phyloP scores from a whole-genome alignment of 2,113 vertebrate genomes.

The Mugil cephalus region DNA sequence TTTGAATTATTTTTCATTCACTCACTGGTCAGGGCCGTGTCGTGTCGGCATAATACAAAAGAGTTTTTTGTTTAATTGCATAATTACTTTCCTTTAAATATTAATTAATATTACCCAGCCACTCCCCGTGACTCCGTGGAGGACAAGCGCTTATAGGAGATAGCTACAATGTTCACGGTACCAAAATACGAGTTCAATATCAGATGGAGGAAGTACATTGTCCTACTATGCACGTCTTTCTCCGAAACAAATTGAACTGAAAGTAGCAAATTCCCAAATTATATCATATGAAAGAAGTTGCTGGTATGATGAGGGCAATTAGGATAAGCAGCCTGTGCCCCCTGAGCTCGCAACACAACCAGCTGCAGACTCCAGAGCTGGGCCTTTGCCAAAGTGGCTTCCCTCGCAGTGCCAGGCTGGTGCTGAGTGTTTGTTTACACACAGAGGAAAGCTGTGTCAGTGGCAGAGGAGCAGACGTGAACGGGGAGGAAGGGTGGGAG shows the following conservation, averaged over 20 bases:
- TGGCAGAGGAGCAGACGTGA: constrained; percentile 60
- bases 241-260: constrained; percentile 33
- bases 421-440: constrained; percentile 80
- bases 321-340: constrained; percentile 53
- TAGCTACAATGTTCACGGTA: neutral
- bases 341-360: constrained; percentile 48
- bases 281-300: constrained; percentile 49
- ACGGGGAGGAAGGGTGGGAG: constrained; percentile 56
- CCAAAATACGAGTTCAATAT: constrained; percentile 22
- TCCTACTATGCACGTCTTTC: constrained; percentile 3
- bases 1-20: constrained; percentile 44
- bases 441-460: constrained; percentile 65
- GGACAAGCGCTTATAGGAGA: too few species aligned
- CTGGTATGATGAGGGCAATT: constrained; percentile 62
- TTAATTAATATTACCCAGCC: constrained; percentile 2
- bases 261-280: constrained; percentile 49
- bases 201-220: neutral
- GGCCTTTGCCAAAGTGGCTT: constrained; percentile 74
- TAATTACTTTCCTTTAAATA: constrained; percentile 13
- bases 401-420: constrained; percentile 74
- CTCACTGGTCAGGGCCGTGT: neutral
- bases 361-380: constrained; percentile 67
- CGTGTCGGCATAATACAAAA: constrained; percentile 22
- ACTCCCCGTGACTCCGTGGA: too few species aligned
- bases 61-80: constrained; percentile 36